Conservation (phyloP, 2,113 vertebrate species). For the Daphoenositta chrysoptera region DNA sequence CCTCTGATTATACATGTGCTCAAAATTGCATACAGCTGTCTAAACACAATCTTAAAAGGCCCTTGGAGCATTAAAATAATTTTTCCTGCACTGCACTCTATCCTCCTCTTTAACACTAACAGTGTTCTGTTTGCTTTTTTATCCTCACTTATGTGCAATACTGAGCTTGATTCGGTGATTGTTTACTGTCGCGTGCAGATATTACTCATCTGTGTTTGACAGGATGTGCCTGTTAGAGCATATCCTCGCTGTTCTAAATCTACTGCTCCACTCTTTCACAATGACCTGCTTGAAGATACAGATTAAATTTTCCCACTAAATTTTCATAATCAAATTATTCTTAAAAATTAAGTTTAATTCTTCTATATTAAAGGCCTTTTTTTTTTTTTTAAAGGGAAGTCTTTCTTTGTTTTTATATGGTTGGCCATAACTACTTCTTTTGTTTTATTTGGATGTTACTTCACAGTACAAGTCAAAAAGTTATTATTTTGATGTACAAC, state of each 20-base stretch:
- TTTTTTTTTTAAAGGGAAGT: background rate
- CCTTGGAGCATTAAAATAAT: slow-evolving; percentile 13
- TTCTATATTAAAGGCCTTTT: background rate
- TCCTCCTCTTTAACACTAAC: background rate
- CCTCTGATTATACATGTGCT: background rate
- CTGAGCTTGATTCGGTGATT: background rate
- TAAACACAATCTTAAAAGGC: slow-evolving; percentile 42
- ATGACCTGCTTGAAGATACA: background rate
- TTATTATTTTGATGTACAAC: background rate
- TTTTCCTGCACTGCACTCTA: background rate
- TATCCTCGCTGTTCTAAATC: background rate
- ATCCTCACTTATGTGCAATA: background rate
- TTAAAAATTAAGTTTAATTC: background rate
- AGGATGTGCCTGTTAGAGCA: background rate
- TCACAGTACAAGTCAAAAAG: background rate
- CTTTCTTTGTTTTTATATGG: background rate
- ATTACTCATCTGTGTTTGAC: background rate
- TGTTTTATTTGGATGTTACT: background rate
- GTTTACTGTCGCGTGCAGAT: background rate
- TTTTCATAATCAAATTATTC: background rate
- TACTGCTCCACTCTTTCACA: background rate
- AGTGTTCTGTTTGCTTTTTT: background rate
- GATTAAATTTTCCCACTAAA: background rate
- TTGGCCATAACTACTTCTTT: background rate
- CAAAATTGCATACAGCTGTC: slow-evolving; percentile 11